Percentiles rank a stretch among this genome's conserved stretches.
These are phyloP conservation scores for Spheniscus mendiculus DNA, from an alignment of 2,113 vertebrate species.

Conservation along the genomic window DNA sequence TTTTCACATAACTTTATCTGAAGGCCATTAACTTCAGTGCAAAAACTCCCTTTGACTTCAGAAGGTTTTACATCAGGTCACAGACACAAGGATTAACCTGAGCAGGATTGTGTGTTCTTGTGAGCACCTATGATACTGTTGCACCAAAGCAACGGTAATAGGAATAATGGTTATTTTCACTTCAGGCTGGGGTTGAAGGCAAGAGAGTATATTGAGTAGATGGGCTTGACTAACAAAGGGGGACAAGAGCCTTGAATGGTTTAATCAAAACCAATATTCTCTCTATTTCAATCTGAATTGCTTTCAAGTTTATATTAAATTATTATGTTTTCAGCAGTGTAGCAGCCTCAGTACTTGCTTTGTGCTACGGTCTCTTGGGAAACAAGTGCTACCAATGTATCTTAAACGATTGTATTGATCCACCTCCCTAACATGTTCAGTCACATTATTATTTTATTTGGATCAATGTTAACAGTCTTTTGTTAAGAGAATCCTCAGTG, in stretches of 20 bases:
- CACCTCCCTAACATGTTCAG: slow-evolving; percentile 43
- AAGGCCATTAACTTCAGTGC: not conserved
- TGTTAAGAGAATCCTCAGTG: slow-evolving; percentile 36
- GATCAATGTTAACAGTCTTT: slow-evolving; percentile 67
- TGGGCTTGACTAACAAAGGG: slow-evolving; percentile 22
- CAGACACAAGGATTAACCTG: not conserved
- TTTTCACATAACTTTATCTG: not conserved
- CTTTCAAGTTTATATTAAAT: slow-evolving; percentile 56
- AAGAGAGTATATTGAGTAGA: not conserved
- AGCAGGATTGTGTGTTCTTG: not conserved
- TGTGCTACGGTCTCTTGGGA: slow-evolving; percentile 18
- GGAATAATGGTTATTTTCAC: not conserved
- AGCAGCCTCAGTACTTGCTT: slow-evolving; percentile 8
- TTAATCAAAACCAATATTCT: slow-evolving; percentile 45
- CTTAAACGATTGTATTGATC: slow-evolving; percentile 61
- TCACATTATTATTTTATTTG: slow-evolving; percentile 66
- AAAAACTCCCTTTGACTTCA: not conserved
- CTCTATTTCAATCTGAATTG: slow-evolving; percentile 17
- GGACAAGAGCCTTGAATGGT: not conserved
- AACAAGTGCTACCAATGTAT: slow-evolving; percentile 43
- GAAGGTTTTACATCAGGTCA: not conserved
- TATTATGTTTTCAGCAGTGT: slow-evolving; percentile 33
- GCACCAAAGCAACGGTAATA: not conserved
- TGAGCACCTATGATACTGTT: not conserved
- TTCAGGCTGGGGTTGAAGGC: not conserved